Percentiles rank a stretch among this genome's conserved stretches.
These are phyloP conservation scores for Vollenhovia emeryi DNA, from an alignment of 1,140 invertebrate species.

Conservation along the genomic window DNA sequence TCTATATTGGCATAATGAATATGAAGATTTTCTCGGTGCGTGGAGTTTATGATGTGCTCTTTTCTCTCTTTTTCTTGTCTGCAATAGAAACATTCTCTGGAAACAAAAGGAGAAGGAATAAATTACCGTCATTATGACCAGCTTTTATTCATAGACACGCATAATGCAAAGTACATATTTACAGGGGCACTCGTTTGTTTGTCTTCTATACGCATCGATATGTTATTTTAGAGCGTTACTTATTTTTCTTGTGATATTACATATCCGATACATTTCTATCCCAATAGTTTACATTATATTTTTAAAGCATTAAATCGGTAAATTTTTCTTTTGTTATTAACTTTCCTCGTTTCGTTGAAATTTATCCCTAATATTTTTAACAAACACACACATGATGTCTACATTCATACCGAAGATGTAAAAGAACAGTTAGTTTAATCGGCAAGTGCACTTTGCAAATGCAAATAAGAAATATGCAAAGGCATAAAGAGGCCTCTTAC, in stretches of 20 bases:
- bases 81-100: too few species aligned
- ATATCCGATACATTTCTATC: neutral
- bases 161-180: neutral
- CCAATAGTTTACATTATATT: neutral
- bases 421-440: slow-evolving; percentile 8
- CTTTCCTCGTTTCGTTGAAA: neutral
- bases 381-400: neutral
- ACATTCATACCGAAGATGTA: neutral
- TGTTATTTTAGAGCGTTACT: neutral
- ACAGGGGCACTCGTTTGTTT: neutral
- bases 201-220: neutral
- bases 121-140: neutral
- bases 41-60: neutral
- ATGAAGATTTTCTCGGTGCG: neutral
- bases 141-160: neutral
- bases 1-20: neutral
- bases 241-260: neutral
- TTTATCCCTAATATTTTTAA: neutral
- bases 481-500: slow-evolving; percentile 4
- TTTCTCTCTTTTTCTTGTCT: neutral
- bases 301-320: neutral
- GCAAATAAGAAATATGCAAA: neutral
- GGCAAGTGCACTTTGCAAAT: too few species aligned
- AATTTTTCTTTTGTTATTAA: neutral
- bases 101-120: neutral